Conservation (phyloP, 2,888 invertebrate species). For the Papilio protenor region DNA sequence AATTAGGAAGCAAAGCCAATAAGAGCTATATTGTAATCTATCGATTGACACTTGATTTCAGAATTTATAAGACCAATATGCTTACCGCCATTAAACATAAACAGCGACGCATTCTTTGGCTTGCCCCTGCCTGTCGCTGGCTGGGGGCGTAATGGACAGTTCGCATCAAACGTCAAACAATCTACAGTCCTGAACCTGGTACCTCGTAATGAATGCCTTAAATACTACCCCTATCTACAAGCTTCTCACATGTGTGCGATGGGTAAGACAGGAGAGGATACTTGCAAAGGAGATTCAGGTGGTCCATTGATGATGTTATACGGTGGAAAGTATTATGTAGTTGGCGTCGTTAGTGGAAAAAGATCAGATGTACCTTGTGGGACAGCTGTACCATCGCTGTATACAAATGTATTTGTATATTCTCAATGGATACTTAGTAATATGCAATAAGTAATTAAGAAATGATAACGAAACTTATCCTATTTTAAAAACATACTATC, state of each 20-base stretch:
- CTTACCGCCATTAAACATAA: slow-evolving; percentile 70
- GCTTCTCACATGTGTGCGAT: slow-evolving; percentile 72
- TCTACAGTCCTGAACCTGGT: slow-evolving; percentile 72
- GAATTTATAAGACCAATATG: slow-evolving; percentile 77
- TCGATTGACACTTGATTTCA: slow-evolving; percentile 53
- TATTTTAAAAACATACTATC: slow-evolving; percentile 14
- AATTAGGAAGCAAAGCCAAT: background rate
- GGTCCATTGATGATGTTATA: slow-evolving; percentile 76
- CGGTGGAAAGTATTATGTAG: slow-evolving; percentile 68
- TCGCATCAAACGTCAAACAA: slow-evolving; percentile 69
- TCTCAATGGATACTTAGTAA: slow-evolving; percentile 65
- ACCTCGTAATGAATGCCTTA: slow-evolving; percentile 64
- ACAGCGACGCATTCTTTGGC: slow-evolving; percentile 64
- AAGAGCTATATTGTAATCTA: background rate
- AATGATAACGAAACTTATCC: background rate
- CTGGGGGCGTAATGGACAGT: slow-evolving; percentile 74
- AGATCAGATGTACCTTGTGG: slow-evolving; percentile 74
- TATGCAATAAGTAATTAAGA: slow-evolving; percentile 42
- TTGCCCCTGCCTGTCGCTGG: slow-evolving; percentile 72
- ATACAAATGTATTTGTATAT: slow-evolving; percentile 74
- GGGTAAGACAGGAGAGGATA: slow-evolving; percentile 72
- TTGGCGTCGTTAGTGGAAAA: slow-evolving; percentile 78
- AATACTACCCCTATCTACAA: slow-evolving; percentile 64
- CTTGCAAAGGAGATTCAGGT: slow-evolving; percentile 79
- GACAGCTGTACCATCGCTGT: slow-evolving; percentile 72